Conservation (phyloP, 92 coral and sea anemone genomes). For the Siderastrea radians region DNA sequence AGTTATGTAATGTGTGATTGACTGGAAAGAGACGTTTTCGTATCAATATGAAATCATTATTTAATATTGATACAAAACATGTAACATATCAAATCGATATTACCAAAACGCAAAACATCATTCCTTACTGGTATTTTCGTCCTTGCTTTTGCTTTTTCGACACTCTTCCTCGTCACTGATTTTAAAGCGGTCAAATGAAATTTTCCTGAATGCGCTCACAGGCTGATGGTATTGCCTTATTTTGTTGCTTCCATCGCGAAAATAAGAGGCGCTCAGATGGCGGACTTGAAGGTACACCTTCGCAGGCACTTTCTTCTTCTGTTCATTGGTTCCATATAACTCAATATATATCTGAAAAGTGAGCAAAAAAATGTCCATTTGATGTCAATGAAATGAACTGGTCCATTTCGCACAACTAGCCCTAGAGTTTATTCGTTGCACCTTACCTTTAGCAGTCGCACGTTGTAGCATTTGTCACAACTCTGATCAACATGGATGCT, state of each 20-base stretch:
- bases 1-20: no score
- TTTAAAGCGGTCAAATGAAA: not conserved
- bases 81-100: no score
- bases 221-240: constrained; percentile 10
- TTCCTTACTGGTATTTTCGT: not conserved
- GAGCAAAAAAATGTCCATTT: not conserved
- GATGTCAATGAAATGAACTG: no score
- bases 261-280: not conserved
- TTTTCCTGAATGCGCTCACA: not conserved
- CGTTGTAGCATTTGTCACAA: no score
- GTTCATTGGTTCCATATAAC: not conserved
- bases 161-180: not conserved
- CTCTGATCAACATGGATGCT: no score
- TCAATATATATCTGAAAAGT: constrained; percentile 1
- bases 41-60: no score
- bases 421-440: no score
- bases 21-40: no score
- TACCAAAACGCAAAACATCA: not conserved
- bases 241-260: not conserved
- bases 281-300: not conserved
- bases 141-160: not conserved
- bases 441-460: no score
- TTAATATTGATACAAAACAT: not conserved
- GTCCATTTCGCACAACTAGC: no score
- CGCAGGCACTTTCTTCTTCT: not conserved